Conservation (phyloP, 2,888 invertebrate species). For the Rhopalosiphum nymphaeae region DNA sequence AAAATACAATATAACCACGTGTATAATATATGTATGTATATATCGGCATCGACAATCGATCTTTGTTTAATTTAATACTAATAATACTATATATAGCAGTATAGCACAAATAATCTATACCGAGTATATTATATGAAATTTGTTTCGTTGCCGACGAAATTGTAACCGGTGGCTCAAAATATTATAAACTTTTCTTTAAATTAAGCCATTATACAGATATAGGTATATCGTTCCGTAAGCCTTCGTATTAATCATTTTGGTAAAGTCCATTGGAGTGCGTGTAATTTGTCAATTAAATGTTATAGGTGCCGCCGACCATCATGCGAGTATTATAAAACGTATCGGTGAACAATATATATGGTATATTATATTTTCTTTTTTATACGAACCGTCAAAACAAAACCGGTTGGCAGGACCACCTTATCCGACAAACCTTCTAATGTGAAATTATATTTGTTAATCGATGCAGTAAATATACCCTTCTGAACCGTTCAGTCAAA, state of each 20-base stretch:
- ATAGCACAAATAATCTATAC: background rate
- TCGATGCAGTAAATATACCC: slow-evolving; percentile 59
- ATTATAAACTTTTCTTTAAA: slow-evolving; percentile 29
- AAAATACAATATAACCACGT: too few relatives aligned
- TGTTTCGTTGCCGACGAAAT: background rate
- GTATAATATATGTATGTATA: too few relatives aligned
- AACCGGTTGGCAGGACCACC: slow-evolving; percentile 61
- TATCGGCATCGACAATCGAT: background rate
- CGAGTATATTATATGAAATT: background rate
- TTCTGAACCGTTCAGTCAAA: slow-evolving; percentile 32
- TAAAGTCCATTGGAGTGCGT: slow-evolving; percentile 45
- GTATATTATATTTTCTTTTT: slow-evolving; percentile 22
- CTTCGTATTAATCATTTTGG: slow-evolving; percentile 56
- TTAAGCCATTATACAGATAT: slow-evolving; percentile 23
- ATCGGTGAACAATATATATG: slow-evolving; percentile 42
- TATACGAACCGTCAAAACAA: slow-evolving; percentile 50
- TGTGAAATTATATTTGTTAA: slow-evolving; percentile 60
- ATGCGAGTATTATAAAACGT: slow-evolving; percentile 27
- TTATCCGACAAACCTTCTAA: slow-evolving; percentile 53
- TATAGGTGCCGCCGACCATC: slow-evolving; percentile 48
- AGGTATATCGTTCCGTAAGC: background rate
- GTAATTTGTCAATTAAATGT: slow-evolving; percentile 62
- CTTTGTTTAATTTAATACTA: background rate
- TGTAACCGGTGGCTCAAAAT: background rate
- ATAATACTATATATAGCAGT: background rate